These are phyloP conservation scores for Tachina fera DNA, from an alignment of 2,888 invertebrate species.

Conservation along the genomic window DNA sequence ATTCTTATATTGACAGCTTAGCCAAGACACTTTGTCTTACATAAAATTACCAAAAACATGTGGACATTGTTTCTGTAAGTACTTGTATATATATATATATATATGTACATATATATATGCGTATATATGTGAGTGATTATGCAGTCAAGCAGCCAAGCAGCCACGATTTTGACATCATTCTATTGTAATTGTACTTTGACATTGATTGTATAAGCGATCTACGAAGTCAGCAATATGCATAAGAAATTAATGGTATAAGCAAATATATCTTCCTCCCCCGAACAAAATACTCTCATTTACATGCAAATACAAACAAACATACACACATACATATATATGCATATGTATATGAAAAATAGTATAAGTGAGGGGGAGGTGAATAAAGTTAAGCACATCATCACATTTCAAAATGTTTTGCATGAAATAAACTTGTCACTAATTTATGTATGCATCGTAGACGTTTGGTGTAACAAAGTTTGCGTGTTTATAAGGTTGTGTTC, in stretches of 20 bases:
- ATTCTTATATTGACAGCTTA: too few species aligned
- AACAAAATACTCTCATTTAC: background rate
- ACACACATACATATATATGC: background rate
- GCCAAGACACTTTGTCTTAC: too few species aligned
- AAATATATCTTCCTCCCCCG: background rate
- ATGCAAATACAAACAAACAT: background rate
- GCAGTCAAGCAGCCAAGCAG: background rate
- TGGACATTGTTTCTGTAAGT: too few species aligned
- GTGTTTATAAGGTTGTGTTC: conserved; percentile 11
- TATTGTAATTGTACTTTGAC: conserved; percentile 33
- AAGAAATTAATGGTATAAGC: background rate
- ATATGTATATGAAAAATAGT: background rate
- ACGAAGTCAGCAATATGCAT: conserved; percentile 21
- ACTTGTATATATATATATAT: too few species aligned
- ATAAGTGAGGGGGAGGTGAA: background rate
- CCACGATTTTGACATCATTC: background rate
- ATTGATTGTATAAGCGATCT: conserved; percentile 40
- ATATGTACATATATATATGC: background rate
- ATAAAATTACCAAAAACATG: too few species aligned
- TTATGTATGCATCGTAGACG: conserved; percentile 17
- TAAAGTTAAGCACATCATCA: conserved; percentile 30
- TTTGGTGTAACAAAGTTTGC: background rate
- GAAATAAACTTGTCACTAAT: conserved; percentile 20
- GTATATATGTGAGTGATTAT: background rate
- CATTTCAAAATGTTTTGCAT: conserved; percentile 13